Evolutionary conservation across 2,113 vertebrate genomes (phyloP), one percentile per base, ranked within the genome.

Genomic region (Rhynchomys soricoides): DNA sequence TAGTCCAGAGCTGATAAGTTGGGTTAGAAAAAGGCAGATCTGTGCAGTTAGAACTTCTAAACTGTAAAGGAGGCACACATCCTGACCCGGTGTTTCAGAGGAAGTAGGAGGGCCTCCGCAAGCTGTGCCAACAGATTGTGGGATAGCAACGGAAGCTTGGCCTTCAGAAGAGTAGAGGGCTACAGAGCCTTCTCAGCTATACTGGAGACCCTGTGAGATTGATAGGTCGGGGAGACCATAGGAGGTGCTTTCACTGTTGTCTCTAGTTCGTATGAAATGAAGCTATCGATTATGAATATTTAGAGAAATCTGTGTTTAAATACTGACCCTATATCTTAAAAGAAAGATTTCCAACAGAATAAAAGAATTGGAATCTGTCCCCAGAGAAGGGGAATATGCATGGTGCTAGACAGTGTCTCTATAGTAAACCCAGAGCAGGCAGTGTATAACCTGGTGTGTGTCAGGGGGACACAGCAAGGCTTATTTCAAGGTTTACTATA

Each of bases 271-370:
- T 82, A 66, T 92, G 24, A 92, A 43, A 91, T 91, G 59, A 55
- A 86, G 70, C 12, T 19, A 29, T 83, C 57, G 21, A 13, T 31
- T 85, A 45, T 92, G 89, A 88, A 93, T 78, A 70, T 87, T 96
- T 96, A 96, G n/a, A 91, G 26, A 59, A 91, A 40, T 70, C 52
- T 95, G 37, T 83, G 73, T 85, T 89, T 71, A 95, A 81, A 94
- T 90, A 55, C 34, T 81, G 50, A 89, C 24, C 50, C 29, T 45
- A 48, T 86, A 82, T 93, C 97, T 97, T 79, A n/a, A 94, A 92
- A 74, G 52, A 62, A 81, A 91, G 17, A n/a, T 94, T 90, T 95
- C 29, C 78, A 89, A 68, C n/a, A 59, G 57, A 31, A 64, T 50
- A 50, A 68, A 29, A 10, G 55, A 79, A 64, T n/a, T 79, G 77